phyloP scores from a whole-genome alignment of 2,797 vertebrate genomes.

The Odontamblyopus rebecca region DNA sequence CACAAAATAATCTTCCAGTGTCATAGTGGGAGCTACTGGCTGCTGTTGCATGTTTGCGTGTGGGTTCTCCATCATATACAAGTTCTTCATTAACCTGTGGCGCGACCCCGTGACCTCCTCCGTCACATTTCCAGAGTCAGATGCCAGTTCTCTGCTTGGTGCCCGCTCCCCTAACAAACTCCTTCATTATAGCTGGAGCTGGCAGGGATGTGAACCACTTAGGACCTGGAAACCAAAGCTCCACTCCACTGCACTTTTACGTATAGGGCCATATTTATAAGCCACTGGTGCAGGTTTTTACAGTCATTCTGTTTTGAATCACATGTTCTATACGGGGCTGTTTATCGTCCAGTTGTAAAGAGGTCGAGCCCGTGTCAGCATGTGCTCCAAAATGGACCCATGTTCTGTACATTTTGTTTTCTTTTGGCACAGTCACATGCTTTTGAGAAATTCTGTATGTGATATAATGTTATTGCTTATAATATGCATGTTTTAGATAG shows the following conservation, averaged over 20 bases:
- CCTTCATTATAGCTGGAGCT: constrained; percentile 47
- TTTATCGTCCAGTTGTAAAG: constrained; percentile 51
- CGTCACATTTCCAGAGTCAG: constrained; percentile 46
- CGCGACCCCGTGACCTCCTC: constrained; percentile 54
- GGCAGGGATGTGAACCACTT: constrained; percentile 35
- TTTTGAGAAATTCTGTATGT: neutral
- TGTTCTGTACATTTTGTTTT: constrained; percentile 17
- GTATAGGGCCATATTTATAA: constrained; percentile 54
- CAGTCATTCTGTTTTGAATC: constrained; percentile 42
- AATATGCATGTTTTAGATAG: neutral
- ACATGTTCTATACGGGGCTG: constrained; percentile 28
- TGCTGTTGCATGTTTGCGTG: constrained; percentile 11
- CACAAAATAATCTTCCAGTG: neutral
- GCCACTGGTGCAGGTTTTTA: constrained; percentile 48
- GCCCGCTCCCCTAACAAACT: constrained; percentile 55
- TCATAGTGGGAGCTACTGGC: constrained; percentile 17
- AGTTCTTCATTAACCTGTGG: constrained; percentile 56
- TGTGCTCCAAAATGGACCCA: constrained; percentile 1
- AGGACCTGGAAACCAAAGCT: constrained; percentile 58
- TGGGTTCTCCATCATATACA: constrained; percentile 39
- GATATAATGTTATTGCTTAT: neutral
- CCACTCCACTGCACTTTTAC: constrained; percentile 49
- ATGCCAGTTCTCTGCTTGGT: constrained; percentile 49
- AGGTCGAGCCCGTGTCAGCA: constrained; percentile 32
- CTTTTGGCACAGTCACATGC: neutral